These are phyloP conservation scores for Pempheris klunzingeri DNA, from an alignment of 2,797 vertebrate genomes.

Conservation along the genomic window DNA sequence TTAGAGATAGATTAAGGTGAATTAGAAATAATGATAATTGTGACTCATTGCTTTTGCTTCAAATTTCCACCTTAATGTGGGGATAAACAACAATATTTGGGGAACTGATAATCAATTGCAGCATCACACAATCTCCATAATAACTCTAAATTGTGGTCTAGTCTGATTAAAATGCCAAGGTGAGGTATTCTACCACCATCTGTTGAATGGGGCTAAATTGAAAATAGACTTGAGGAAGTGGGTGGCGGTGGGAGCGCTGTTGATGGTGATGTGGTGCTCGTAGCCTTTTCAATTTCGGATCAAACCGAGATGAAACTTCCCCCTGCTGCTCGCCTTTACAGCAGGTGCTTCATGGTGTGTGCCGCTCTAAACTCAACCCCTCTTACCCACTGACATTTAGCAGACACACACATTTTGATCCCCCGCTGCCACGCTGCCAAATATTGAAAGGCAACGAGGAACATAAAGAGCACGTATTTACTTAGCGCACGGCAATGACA, in stretches of 20 bases:
- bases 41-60: constrained; percentile 57
- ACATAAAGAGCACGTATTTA: constrained; percentile 81
- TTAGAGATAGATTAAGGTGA: constrained; percentile 60
- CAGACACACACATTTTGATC: constrained; percentile 81
- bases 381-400: constrained; percentile 83
- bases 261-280: constrained; percentile 49
- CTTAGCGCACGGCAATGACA: constrained; percentile 75
- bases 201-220: constrained; percentile 58
- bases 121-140: constrained; percentile 43
- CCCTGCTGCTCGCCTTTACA: constrained; percentile 73
- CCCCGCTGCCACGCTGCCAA: constrained; percentile 80
- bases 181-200: constrained; percentile 63
- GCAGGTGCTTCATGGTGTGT: constrained; percentile 80
- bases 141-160: constrained; percentile 34
- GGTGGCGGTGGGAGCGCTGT: constrained; percentile 23
- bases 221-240: constrained; percentile 43
- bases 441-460: constrained; percentile 78
- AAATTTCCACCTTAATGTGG: constrained; percentile 43
- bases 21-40: constrained; percentile 56
- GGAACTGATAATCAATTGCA: constrained; percentile 60
- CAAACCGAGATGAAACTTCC: constrained; percentile 73
- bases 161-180: constrained; percentile 63
- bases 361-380: constrained; percentile 74
- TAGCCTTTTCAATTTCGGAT: constrained; percentile 74
- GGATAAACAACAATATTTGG: constrained; percentile 59